phyloP scores from a whole-genome alignment of 1,140 invertebrate species.

The Tenebrio molitor region DNA sequence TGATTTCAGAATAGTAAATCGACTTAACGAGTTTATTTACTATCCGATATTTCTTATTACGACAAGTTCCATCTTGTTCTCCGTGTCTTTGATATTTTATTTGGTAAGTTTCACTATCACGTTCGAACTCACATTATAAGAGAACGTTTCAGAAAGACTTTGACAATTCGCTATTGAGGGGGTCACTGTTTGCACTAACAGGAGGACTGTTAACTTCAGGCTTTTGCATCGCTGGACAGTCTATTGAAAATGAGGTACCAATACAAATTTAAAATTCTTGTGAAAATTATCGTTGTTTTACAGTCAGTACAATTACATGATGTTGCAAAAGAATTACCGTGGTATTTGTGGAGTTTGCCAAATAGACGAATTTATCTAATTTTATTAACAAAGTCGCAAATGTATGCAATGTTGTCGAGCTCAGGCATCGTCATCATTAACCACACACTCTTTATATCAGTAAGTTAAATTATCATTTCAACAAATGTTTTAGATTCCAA shows the following conservation, averaged over 20 bases:
- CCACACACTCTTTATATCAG: not conserved
- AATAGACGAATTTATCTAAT: not conserved
- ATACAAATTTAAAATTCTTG: not conserved
- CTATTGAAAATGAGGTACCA: conserved; percentile 8
- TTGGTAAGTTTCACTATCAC: not conserved
- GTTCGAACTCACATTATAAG: not conserved
- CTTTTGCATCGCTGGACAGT: conserved; percentile 2
- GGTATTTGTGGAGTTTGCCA: not conserved
- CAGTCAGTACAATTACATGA: not conserved
- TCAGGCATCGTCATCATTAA: not conserved
- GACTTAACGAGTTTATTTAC: conserved; percentile 6
- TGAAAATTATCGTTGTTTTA: not conserved
- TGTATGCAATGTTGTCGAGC: not conserved
- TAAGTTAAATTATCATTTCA: too few relatives aligned
- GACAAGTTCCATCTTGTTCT: not conserved
- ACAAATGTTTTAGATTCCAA: too few relatives aligned
- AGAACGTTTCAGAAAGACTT: conserved; percentile 12
- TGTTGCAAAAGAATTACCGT: not conserved
- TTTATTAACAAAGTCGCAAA: not conserved
- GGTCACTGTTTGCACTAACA: not conserved
- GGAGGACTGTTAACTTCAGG: conserved; percentile 3
- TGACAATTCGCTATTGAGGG: too few relatives aligned
- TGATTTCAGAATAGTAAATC: not conserved
- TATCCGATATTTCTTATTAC: conserved; percentile 2
- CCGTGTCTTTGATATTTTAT: not conserved